Conservation (phyloP, 2,113 vertebrate species). For the Thinocorus orbignyianus region DNA sequence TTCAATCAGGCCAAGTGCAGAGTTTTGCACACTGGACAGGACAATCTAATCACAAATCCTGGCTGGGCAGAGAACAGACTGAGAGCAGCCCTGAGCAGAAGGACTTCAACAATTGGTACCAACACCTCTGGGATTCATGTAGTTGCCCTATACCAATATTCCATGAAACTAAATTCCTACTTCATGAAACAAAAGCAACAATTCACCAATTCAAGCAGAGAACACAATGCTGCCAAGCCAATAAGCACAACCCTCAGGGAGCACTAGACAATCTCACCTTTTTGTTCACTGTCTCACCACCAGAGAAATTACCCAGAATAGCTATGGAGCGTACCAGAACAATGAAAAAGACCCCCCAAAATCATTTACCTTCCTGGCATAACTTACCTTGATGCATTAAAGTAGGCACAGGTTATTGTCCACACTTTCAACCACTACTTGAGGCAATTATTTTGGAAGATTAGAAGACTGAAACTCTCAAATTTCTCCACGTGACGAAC, state of each 20-base stretch:
- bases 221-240: neutral
- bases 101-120: neutral
- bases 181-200: neutral
- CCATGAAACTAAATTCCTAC: neutral
- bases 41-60: no score
- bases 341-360: accelerated
- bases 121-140: accelerated
- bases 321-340: neutral
- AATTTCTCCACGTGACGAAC: neutral
- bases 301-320: neutral
- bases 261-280: neutral
- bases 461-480: neutral
- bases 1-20: no score
- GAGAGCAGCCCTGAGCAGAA: no score
- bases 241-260: neutral
- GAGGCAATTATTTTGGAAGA: neutral
- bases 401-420: neutral
- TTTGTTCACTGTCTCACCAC: neutral
- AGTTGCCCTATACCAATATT: neutral
- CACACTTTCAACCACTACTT: neutral
- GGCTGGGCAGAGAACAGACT: no score
- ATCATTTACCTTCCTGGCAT: neutral
- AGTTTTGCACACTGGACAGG: no score
- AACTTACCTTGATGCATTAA: neutral
- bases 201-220: neutral